Evolutionary conservation across 2,888 invertebrate genomes (phyloP), one percentile per base, ranked within the genome.

Genomic region (Eupithecia vulgata): DNA sequence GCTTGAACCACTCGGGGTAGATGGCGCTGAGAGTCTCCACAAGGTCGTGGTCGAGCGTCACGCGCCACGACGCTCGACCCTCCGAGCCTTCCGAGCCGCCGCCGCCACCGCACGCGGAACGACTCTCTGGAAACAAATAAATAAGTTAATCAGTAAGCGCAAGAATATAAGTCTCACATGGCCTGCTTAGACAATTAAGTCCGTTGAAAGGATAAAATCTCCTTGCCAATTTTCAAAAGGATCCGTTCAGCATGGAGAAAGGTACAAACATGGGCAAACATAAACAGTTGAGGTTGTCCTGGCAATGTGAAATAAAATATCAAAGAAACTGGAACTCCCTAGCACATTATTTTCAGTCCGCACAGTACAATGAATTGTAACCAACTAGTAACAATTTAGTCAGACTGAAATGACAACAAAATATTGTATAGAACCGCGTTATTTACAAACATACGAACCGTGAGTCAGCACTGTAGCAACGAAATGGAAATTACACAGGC

Each of bases 1-100:
- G 92, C 89, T 97, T 97, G 95, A 98, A 98, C 98, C 98, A 98
- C 96, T 97, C 98, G 84, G 98, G 98, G 95, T 98, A 98, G 92
- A 98, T 97, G 86, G 97, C 97, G 91, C 97, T 97, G 89, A 98
- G 97, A 89, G 98, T 98, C 94, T 98, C 97, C 91, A 98, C 96
- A 87, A 98, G 96, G 95, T 98, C 98, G 95, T 97, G 97, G 95
- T 98, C 98, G 95, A 98, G 96, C 94, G 98, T 97, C 91, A 98
- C 96, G 95, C 97, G 97, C 98, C 98, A 98, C 95, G 97, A 97
- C 88, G 96, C 96, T 91, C 95, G 95, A 91, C 94, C 95, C 92
- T 96, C 96, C 94, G 96, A 96, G 87, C 95, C 95, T 89, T 95
- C 95, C 95, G 97, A 97, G 88, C 96, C 96, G 94, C 96, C 96